Conservation (phyloP, 2,797 vertebrate genomes). For the Lateolabrax maculatus region DNA sequence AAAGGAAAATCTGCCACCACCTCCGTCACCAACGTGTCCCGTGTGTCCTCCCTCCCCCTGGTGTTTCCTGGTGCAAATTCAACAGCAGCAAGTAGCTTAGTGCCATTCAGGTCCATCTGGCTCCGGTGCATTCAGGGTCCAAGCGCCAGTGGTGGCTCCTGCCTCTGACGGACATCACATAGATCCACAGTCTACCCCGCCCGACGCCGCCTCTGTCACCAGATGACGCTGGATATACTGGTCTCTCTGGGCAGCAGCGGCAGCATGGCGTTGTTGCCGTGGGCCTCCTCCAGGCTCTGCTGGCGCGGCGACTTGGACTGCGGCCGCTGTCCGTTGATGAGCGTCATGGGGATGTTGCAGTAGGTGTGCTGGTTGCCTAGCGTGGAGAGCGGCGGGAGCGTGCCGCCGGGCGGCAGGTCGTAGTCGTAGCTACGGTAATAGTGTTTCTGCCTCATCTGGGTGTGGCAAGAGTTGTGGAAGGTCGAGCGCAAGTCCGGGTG, state of each 20-base stretch:
- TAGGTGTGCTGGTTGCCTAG: conserved; percentile 99
- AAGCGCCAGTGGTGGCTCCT: conserved; percentile 54
- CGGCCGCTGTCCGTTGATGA: conserved; percentile 97
- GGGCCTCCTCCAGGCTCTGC: conserved; percentile 95
- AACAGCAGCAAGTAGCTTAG: conserved; percentile 75
- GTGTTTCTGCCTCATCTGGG: conserved; percentile 96
- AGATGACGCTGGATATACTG: conserved; percentile 99
- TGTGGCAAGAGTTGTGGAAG: conserved; percentile 96
- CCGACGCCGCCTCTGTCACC: conserved; percentile 81
- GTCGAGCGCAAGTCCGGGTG: conserved; percentile 97
- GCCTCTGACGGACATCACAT: conserved; percentile 42
- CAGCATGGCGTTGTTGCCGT: conserved; percentile 98
- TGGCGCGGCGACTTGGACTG: conserved; percentile 91
- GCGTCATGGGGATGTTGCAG: conserved; percentile 99
- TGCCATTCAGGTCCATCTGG: conserved; percentile 53
- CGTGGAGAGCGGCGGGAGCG: conserved; percentile 92
- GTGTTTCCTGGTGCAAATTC: conserved; percentile 76
- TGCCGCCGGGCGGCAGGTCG: conserved; percentile 91
- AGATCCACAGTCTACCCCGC: conserved; percentile 28
- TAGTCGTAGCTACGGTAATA: conserved; percentile 98
- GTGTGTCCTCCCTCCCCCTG: conserved; percentile 22
- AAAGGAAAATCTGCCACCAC: conserved; percentile 16
- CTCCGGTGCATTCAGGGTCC: conserved; percentile 55
- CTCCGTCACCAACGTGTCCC: conserved; percentile 25
- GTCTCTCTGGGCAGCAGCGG: conserved; percentile 97